Evolutionary conservation across 2,888 invertebrate genomes (phyloP).

Genomic region (Dynastes tityus): DNA sequence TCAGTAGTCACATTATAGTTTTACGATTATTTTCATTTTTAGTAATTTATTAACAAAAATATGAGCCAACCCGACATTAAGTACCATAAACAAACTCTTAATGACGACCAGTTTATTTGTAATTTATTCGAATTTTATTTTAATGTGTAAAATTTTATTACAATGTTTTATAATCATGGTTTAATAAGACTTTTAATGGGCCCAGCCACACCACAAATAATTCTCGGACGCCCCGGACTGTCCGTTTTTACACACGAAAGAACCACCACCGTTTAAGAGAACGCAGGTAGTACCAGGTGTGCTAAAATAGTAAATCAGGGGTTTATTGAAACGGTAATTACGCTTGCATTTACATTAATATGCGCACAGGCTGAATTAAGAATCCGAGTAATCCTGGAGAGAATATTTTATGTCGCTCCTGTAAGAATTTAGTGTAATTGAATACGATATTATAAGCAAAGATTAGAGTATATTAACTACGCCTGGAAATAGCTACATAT

Average conservation of each 20-base stretch:
- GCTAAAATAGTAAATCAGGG: constrained; percentile 40
- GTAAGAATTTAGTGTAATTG: constrained; percentile 26
- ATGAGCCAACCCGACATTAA: constrained; percentile 69
- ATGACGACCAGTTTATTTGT: constrained; percentile 71
- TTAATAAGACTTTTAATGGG: constrained; percentile 71
- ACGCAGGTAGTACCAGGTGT: constrained; percentile 41
- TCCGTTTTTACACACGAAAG: constrained; percentile 24
- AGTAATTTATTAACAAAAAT: constrained; percentile 72
- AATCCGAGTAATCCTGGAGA: constrained; percentile 1
- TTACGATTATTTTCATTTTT: constrained; percentile 54
- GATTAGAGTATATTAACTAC: too few relatives aligned
- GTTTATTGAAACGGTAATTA: constrained; percentile 26
- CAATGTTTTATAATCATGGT: constrained; percentile 72
- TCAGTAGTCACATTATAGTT: constrained; percentile 67
- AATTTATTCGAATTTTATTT: constrained; percentile 72
- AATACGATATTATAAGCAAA: not conserved
- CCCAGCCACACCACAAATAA: constrained; percentile 67
- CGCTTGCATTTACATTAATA: constrained; percentile 24
- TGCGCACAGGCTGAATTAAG: constrained; percentile 13
- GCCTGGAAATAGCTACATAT: too few relatives aligned
- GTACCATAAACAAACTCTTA: constrained; percentile 61
- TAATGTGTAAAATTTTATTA: constrained; percentile 72
- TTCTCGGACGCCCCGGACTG: constrained; percentile 46
- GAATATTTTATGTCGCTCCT: constrained; percentile 8
- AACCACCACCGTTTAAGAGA: constrained; percentile 29